phyloP scores from a whole-genome alignment of 1,140 invertebrate species.

The Hylyphantes graminicola region DNA sequence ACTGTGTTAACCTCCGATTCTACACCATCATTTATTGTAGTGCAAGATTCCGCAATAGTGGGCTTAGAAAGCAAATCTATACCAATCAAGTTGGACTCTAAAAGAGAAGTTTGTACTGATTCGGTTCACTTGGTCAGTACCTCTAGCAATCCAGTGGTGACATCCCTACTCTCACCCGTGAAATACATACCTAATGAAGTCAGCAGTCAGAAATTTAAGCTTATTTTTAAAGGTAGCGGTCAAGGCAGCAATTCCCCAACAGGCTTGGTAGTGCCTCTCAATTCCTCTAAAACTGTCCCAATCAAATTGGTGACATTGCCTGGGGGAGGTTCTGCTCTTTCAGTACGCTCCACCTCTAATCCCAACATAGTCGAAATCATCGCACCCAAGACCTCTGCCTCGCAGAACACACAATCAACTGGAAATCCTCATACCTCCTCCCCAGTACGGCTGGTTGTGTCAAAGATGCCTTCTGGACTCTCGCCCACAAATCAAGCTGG shows the following conservation, averaged over 20 bases:
- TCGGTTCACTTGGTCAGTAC: conserved; percentile 43
- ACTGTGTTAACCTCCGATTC: conserved; percentile 19
- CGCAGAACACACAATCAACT: conserved; percentile 41
- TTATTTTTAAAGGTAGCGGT: conserved; percentile 57
- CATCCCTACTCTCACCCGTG: conserved; percentile 47
- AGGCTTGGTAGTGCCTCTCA: conserved; percentile 55
- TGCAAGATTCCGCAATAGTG: conserved; percentile 17
- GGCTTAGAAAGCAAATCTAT: conserved; percentile 23
- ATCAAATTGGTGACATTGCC: conserved; percentile 67
- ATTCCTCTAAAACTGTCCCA: conserved; percentile 66
- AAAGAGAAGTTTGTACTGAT: conserved; percentile 46
- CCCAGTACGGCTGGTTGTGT: conserved; percentile 60
- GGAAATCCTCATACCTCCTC: conserved; percentile 51
- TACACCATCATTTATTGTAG: conserved; percentile 2
- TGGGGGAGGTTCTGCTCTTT: conserved; percentile 40
- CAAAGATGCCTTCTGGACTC: conserved; percentile 50
- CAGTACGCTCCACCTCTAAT: conserved; percentile 48
- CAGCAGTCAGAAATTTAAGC: conserved; percentile 50
- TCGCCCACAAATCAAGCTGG: conserved; percentile 41
- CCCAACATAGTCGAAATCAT: conserved; percentile 60
- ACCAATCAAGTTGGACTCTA: conserved; percentile 30
- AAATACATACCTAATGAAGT: conserved; percentile 51
- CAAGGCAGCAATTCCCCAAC: conserved; percentile 47
- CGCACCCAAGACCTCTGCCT: conserved; percentile 30
- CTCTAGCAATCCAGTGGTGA: conserved; percentile 45